Base-by-base conservation (phyloP, 2,797 vertebrate genomes). In the Lateolabrax maculatus region DNA sequence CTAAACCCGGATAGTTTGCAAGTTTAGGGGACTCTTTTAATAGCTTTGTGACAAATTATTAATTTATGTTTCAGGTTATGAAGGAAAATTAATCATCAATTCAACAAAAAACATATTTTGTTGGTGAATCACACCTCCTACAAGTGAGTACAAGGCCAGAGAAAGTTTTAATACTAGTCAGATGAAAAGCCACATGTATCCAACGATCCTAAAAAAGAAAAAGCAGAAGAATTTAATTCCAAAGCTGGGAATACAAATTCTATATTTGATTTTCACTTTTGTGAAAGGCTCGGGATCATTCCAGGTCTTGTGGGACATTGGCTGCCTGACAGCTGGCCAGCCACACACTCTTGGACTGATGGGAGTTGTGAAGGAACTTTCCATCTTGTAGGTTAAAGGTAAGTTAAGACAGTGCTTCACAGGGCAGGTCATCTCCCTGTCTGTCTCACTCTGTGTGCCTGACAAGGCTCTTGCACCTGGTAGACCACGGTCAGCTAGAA, bases 291-390 rank as follows among this genome's bases (percentile, higher is more conserved):
- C 52, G 0, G 77, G 78, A 81, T 88, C 83, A 80, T 71, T 87
- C 64, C 71, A 85, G 87, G 87, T 84, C 80, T 75, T 62, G 80
- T 77, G 79, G 86, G 81, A 71, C 74, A 60, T 31, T 86, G 84
- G 76, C 75, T 25, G 74, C 36, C 66, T 79, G 71, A 84, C 80
- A 80, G 67, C 49, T 77, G 51, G 61, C 49, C 64, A 77, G 61
- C 73, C 75, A 64, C 64, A 71, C 48, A 58, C 43, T 60, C 41
- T 67, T 64, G 69, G 63, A 75, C 67, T 61, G 61, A 78, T 46
- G 37, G 0, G 43, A n/a, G n/a, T n/a, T n/a, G n/a, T n/a, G n/a
- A n/a, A n/a, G n/a, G n/a, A n/a, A n/a, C n/a, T n/a, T n/a, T n/a
- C n/a, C n/a, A n/a, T n/a, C n/a, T n/a, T n/a, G n/a, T n/a, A n/a